phyloP scores from a whole-genome alignment of 2,797 vertebrate species.

The Psittacula echo region DNA sequence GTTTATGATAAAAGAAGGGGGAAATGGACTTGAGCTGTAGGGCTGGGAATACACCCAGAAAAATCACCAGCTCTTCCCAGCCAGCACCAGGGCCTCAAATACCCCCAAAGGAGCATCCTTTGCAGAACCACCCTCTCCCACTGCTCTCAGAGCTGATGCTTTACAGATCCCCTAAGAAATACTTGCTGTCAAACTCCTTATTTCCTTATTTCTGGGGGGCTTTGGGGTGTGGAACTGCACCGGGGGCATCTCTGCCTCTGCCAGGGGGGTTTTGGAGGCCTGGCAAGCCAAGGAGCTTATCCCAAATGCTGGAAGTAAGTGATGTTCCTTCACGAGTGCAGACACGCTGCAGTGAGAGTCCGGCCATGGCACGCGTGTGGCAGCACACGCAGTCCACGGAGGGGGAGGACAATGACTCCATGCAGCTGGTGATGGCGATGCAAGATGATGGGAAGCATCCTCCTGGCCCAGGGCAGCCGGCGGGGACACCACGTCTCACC shows the following conservation, averaged over 20 bases:
- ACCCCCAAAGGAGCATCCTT: background rate
- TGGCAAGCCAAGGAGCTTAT: background rate
- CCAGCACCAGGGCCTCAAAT: background rate
- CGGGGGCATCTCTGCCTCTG: background rate
- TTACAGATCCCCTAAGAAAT: background rate
- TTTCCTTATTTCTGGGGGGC: background rate
- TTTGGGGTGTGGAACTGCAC: background rate
- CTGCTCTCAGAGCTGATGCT: accelerated
- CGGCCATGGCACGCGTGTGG: background rate
- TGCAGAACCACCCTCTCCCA: background rate
- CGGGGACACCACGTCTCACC: background rate
- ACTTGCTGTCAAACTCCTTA: background rate
- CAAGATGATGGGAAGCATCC: background rate
- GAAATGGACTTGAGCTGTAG: accelerated
- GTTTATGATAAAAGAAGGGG: background rate
- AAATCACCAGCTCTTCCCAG: background rate
- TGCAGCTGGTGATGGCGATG: background rate
- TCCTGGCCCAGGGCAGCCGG: background rate
- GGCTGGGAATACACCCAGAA: background rate
- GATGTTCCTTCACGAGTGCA: accelerated
- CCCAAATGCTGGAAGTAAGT: background rate
- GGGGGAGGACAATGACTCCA: background rate
- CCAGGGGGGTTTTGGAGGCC: background rate
- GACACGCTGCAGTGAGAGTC: accelerated
- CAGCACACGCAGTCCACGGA: accelerated